Conservation (phyloP, 2,888 invertebrate species). For the Apamea epomidion region DNA sequence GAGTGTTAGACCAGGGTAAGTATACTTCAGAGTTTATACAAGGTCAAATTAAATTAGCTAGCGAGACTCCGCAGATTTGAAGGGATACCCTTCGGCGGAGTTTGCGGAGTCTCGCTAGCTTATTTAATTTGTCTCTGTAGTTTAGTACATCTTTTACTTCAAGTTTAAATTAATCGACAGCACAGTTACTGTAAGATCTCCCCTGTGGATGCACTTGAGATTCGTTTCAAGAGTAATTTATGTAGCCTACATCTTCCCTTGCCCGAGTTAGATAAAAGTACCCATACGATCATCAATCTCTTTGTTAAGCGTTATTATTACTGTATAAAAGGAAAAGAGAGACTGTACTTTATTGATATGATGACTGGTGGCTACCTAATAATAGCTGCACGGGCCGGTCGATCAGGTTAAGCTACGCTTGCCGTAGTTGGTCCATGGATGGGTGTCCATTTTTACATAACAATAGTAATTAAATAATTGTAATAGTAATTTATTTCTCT, state of each 20-base stretch:
- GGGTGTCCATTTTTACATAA: too few relatives aligned
- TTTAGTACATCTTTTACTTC: not conserved
- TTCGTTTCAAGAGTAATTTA: not conserved
- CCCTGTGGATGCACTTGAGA: not conserved
- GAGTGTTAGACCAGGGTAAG: constrained; percentile 68
- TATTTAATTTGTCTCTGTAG: too few relatives aligned
- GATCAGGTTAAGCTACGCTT: too few relatives aligned
- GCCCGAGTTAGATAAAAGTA: not conserved
- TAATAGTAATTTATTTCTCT: too few relatives aligned
- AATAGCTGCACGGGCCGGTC: too few relatives aligned
- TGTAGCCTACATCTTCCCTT: not conserved
- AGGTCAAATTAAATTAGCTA: not conserved
- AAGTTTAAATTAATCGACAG: not conserved
- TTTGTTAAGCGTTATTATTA: not conserved
- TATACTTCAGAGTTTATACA: not conserved
- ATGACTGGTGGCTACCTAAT: too few relatives aligned
- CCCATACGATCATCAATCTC: not conserved
- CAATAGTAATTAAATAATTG: too few relatives aligned
- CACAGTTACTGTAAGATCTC: not conserved
- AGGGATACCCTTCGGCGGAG: too few relatives aligned
- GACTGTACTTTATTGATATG: not conserved
- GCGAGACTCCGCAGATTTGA: not conserved
- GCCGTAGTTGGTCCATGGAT: too few relatives aligned
- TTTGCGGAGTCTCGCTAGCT: too few relatives aligned
- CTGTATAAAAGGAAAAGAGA: not conserved